Evolutionary conservation across 2,888 invertebrate genomes (phyloP).

Genomic region (Pheosia tremula): DNA sequence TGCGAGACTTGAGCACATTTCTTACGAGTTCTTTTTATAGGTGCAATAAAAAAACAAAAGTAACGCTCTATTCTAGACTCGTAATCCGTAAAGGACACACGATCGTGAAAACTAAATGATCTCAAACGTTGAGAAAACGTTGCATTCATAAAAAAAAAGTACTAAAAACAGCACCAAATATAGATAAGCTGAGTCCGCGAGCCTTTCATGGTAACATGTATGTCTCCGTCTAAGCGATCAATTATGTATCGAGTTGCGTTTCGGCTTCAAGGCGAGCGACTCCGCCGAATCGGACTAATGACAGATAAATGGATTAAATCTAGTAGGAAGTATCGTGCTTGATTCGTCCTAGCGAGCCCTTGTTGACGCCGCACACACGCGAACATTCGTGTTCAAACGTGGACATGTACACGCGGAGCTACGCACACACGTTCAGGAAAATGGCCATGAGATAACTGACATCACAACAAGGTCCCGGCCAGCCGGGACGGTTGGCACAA

Average conservation of each 20-base stretch:
- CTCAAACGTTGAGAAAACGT: conserved; percentile 17
- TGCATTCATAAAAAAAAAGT: conserved; percentile 18
- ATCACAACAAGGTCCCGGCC: conserved; percentile 77
- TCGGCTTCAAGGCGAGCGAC: conserved; percentile 64
- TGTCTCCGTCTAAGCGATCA: conserved; percentile 16
- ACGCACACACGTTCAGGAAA: conserved; percentile 43
- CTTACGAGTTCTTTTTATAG: conserved; percentile 1
- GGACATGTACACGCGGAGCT: conserved; percentile 20
- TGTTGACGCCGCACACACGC: conserved; percentile 42
- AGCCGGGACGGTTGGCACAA: conserved; percentile 61
- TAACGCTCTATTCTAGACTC: conserved; percentile 5
- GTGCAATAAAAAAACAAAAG: neutral
- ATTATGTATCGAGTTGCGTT: conserved; percentile 40
- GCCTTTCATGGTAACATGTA: conserved; percentile 36
- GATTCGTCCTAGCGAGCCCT: conserved; percentile 77
- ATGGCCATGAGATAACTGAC: conserved; percentile 80
- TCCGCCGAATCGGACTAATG: conserved; percentile 58
- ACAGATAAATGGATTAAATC: conserved; percentile 67
- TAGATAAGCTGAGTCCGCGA: conserved; percentile 20
- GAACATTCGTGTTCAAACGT: conserved; percentile 29
- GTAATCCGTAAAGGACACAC: conserved; percentile 11
- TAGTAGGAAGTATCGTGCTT: conserved; percentile 75
- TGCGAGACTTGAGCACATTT: neutral
- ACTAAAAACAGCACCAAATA: conserved; percentile 32
- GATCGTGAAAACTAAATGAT: conserved; percentile 14